Evolutionary conservation across 2,797 vertebrate genomes (phyloP).

Genomic region (Coracias cyanogaster): DNA sequence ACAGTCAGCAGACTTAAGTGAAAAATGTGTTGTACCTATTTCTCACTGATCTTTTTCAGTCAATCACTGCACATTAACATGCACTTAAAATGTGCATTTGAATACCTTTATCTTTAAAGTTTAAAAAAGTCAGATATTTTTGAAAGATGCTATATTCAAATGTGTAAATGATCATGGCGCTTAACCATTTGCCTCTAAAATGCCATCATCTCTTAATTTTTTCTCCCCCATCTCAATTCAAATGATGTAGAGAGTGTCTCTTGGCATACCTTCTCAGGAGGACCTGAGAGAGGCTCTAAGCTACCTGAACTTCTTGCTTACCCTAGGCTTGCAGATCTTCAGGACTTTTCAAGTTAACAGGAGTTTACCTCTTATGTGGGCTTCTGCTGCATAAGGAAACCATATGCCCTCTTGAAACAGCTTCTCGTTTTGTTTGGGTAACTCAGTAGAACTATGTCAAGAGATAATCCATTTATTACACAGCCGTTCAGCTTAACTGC

Average conservation of each 20-base stretch:
- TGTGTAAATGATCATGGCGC: rapidly evolving
- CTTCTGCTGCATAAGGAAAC: not conserved
- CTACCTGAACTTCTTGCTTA: not conserved
- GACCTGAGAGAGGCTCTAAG: not conserved
- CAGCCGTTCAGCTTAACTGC: not conserved
- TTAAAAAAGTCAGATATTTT: not conserved
- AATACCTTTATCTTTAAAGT: not conserved
- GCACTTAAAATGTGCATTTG: not conserved
- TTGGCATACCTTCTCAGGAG: not conserved
- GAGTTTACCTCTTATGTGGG: not conserved
- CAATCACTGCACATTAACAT: not conserved
- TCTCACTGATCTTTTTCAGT: not conserved
- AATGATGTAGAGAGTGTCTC: not conserved
- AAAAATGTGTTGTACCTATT: not conserved
- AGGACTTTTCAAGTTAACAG: not conserved
- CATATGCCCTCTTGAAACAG: not conserved
- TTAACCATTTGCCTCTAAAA: not conserved
- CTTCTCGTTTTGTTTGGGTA: not conserved
- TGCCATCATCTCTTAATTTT: not conserved
- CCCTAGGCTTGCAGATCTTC: not conserved
- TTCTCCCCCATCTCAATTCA: not conserved
- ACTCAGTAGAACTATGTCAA: not conserved
- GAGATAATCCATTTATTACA: not conserved
- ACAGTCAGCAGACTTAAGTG: not conserved
- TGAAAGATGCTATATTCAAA: not conserved